These are phyloP conservation scores for Sorex fumeus DNA, from an alignment of 2,113 vertebrate species.

Conservation along the genomic window DNA sequence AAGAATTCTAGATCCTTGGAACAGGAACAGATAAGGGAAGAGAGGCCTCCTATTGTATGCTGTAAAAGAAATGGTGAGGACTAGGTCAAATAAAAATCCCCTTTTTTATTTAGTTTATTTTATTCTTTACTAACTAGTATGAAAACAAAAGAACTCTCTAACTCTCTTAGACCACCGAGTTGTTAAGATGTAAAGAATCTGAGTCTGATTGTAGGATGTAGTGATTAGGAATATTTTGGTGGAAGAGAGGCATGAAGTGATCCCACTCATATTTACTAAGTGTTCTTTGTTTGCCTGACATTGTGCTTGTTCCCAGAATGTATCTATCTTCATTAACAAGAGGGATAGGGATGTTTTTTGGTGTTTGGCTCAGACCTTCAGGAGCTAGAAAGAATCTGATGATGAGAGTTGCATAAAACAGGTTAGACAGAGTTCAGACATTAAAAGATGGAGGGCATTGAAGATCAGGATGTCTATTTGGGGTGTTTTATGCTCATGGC, in stretches of 20 bases:
- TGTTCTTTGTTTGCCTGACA: neutral
- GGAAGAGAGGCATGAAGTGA: neutral
- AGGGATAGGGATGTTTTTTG: neutral
- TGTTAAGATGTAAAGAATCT: slow-evolving; percentile 31
- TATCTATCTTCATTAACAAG: neutral
- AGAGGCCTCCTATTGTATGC: neutral
- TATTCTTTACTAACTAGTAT: neutral
- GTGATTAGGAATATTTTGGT: neutral
- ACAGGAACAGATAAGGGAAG: neutral
- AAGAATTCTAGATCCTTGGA: neutral
- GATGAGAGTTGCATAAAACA: slow-evolving; percentile 15
- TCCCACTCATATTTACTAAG: neutral
- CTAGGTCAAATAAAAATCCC: neutral
- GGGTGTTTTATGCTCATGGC: neutral
- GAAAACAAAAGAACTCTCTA: slow-evolving; percentile 29
- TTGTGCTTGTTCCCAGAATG: neutral
- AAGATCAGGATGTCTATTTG: slow-evolving; percentile 25
- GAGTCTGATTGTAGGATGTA: neutral
- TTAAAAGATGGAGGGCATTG: neutral
- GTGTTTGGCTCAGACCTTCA: neutral
- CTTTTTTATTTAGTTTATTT: neutral
- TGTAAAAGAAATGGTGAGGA: neutral
- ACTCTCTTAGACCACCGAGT: neutral
- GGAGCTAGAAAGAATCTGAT: slow-evolving; percentile 11
- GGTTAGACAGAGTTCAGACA: slow-evolving; percentile 10